Conservation (phyloP, 2,113 vertebrate genomes). For the Brienomyrus brachyistius region DNA sequence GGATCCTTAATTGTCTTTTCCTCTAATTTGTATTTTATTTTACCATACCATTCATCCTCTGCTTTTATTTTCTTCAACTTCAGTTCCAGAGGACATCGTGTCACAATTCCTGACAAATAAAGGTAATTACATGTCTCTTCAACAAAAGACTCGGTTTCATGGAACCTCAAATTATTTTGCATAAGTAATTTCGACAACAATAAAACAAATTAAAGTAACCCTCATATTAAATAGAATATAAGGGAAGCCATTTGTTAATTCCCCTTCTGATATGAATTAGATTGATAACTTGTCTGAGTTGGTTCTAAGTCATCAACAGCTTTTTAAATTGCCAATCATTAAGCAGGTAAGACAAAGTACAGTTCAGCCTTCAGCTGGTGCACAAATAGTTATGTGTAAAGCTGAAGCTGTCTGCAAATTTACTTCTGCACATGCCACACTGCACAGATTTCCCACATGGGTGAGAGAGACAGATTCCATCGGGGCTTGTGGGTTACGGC, state of each 20-base stretch:
- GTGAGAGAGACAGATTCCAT: background rate
- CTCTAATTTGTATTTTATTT: conserved; percentile 43
- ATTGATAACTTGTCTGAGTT: too few species aligned
- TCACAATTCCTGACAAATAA: conserved; percentile 53
- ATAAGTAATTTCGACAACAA: background rate
- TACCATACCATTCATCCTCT: conserved; percentile 51
- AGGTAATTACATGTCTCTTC: background rate
- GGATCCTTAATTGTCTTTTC: conserved; percentile 47
- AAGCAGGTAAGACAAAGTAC: too few species aligned
- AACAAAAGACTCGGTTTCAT: background rate
- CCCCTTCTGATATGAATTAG: background rate
- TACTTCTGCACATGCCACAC: background rate
- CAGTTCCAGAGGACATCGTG: conserved; percentile 61
- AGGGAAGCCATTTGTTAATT: background rate
- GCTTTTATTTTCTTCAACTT: conserved; percentile 57
- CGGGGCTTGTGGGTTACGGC: background rate
- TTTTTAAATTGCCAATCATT: too few species aligned
- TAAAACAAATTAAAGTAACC: background rate
- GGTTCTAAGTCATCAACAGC: too few species aligned
- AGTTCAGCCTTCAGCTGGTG: too few species aligned
- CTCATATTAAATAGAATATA: background rate
- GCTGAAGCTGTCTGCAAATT: background rate
- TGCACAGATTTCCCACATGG: background rate
- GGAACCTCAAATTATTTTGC: background rate
- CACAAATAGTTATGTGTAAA: too few species aligned